A percentile compares a stretch with the other conserved stretches of the same genome.
phyloP scores from a whole-genome alignment of 2,797 vertebrate species.

The Dermochelys coriacea region DNA sequence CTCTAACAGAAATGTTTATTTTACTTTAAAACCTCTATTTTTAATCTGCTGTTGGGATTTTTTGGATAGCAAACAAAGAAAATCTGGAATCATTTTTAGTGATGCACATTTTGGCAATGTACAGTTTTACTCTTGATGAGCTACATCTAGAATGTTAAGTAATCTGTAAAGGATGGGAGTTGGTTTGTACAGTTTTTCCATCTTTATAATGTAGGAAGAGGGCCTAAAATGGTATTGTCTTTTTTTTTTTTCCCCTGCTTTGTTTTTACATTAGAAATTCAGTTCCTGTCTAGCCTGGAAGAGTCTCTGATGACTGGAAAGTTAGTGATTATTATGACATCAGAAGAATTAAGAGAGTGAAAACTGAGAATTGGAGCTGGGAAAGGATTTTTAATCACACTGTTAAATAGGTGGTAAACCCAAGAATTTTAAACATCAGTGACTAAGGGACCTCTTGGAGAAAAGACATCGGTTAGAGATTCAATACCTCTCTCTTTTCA shows the following conservation, averaged over 20 bases:
- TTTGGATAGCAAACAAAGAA: background rate
- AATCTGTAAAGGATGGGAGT: background rate
- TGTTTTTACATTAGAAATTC: constrained; percentile 12
- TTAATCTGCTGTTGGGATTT: background rate
- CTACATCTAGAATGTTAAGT: background rate
- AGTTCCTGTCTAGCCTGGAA: background rate
- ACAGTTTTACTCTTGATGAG: background rate
- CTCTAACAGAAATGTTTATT: background rate
- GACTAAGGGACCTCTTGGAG: background rate
- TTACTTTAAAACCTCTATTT: background rate
- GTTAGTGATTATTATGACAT: background rate
- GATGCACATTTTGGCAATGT: background rate
- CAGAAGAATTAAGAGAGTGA: background rate
- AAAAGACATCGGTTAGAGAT: background rate
- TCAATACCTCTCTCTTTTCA: background rate
- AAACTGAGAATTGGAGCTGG: background rate
- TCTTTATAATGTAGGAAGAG: background rate
- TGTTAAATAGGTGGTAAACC: background rate
- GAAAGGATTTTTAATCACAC: background rate
- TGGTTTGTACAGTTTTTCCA: background rate
- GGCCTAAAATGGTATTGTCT: background rate
- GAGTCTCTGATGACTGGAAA: background rate
- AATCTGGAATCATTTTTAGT: background rate
- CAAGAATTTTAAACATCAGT: background rate
- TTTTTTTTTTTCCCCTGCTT: background rate